Percentiles rank a stretch among this genome's conserved stretches.
These are phyloP conservation scores for Hylaeus volcanicus DNA, from an alignment of 1,140 invertebrate species.

Conservation along the genomic window DNA sequence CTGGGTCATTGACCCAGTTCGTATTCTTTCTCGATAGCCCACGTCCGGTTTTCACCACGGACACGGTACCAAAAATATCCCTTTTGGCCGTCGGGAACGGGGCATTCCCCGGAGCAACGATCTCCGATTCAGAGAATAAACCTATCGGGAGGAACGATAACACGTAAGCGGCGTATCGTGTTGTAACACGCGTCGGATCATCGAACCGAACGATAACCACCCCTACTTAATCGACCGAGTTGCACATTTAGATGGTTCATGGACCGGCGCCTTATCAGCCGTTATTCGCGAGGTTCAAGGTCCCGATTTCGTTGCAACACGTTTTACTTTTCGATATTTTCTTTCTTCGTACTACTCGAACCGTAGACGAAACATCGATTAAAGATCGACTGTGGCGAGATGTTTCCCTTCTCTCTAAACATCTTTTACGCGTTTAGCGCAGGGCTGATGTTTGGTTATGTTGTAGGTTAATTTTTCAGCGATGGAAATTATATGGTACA, in stretches of 20 bases:
- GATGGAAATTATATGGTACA: too few relatives aligned
- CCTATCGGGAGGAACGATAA: not conserved
- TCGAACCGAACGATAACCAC: not conserved
- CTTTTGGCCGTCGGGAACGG: constrained; percentile 16
- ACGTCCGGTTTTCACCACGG: constrained; percentile 48
- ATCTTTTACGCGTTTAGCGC: too few relatives aligned
- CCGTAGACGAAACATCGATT: too few relatives aligned
- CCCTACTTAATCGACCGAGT: not conserved
- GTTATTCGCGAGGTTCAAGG: not conserved
- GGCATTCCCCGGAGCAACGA: not conserved
- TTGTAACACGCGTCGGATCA: too few relatives aligned
- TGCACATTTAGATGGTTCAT: not conserved
- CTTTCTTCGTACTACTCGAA: too few relatives aligned
- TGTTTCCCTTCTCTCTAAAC: too few relatives aligned
- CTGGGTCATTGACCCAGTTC: constrained; percentile 48
- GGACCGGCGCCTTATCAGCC: not conserved
- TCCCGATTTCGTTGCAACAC: not conserved
- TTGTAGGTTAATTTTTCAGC: too few relatives aligned
- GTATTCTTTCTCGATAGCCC: constrained; percentile 47
- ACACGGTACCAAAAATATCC: constrained; percentile 45
- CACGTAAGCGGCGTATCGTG: not conserved
- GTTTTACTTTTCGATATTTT: not conserved
- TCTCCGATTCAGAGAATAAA: not conserved
- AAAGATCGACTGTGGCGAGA: too few relatives aligned
- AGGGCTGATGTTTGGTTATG: too few relatives aligned